Percentiles rank a stretch among this genome's conserved stretches.
Evolutionary conservation across 2,888 invertebrate species (phyloP).

Genomic region (Abscondita cerata): DNA sequence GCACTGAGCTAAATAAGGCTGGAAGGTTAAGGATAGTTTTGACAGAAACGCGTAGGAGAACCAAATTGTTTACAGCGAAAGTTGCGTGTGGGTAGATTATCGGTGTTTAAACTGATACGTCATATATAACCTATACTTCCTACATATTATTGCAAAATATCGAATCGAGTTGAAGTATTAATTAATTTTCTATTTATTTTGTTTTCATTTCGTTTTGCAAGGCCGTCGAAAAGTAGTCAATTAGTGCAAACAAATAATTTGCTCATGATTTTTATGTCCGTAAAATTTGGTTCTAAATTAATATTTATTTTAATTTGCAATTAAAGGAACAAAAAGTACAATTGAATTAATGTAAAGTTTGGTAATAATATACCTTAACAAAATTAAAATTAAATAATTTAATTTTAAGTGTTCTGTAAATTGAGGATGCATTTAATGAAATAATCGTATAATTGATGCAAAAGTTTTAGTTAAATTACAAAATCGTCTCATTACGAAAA

Average conservation of each 20-base stretch:
- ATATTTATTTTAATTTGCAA: too few species aligned
- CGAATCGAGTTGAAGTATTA: constrained; percentile 27
- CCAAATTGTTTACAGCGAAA: constrained; percentile 40
- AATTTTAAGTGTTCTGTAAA: too few species aligned
- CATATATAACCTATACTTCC: constrained; percentile 36
- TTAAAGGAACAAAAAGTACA: too few species aligned
- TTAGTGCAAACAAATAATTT: not conserved
- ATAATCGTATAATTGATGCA: too few species aligned
- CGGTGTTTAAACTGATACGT: constrained; percentile 40
- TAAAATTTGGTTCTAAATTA: too few species aligned
- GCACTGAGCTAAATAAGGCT: constrained; percentile 37
- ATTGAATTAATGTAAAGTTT: too few species aligned
- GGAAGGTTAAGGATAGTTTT: constrained; percentile 40
- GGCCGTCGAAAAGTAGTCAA: constrained; percentile 2
- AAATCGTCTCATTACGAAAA: too few species aligned
- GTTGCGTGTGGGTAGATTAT: constrained; percentile 36
- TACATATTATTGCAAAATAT: constrained; percentile 35
- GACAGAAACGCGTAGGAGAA: constrained; percentile 28
- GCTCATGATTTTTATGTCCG: not conserved
- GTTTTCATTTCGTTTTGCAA: constrained; percentile 22
- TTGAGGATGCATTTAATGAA: too few species aligned
- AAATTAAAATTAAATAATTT: too few species aligned
- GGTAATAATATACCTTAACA: too few species aligned
- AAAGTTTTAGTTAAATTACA: too few species aligned
- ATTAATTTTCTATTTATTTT: constrained; percentile 29